phyloP scores from a whole-genome alignment of 2,797 vertebrate genomes.

The Synanceia verrucosa region DNA sequence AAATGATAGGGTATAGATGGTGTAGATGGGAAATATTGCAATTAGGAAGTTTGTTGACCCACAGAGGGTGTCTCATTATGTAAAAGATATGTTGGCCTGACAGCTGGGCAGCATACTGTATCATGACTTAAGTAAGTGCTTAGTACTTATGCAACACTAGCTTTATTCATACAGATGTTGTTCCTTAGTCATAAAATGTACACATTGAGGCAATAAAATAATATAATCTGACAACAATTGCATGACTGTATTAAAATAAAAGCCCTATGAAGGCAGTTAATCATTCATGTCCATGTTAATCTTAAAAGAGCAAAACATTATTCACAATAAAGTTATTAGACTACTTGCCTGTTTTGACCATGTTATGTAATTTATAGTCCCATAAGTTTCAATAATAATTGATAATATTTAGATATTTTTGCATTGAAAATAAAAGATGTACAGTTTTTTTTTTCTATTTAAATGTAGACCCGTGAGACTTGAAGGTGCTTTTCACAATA shows the following conservation, averaged over 20 bases:
- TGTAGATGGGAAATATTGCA: neutral
- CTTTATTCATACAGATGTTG: neutral
- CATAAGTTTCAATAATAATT: neutral
- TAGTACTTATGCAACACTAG: neutral
- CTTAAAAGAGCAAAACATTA: neutral
- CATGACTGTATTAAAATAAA: neutral
- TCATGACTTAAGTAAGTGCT: neutral
- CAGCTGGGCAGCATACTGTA: neutral
- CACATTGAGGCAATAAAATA: neutral
- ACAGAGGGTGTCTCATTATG: neutral
- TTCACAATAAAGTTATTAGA: too few species aligned
- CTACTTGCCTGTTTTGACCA: neutral
- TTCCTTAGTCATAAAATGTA: neutral
- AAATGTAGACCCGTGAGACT: neutral
- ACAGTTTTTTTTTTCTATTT: too few species aligned
- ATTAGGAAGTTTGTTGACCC: neutral
- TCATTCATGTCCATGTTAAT: too few species aligned
- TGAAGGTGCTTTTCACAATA: constrained; percentile 6
- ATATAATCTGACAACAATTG: neutral
- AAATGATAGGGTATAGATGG: neutral
- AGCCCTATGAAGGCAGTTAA: neutral
- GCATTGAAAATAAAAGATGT: neutral
- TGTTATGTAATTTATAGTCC: neutral
- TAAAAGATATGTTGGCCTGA: neutral
- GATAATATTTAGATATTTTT: neutral